Base-by-base conservation (phyloP, 2,888 invertebrate genomes). In the Cephus pulcher region DNA sequence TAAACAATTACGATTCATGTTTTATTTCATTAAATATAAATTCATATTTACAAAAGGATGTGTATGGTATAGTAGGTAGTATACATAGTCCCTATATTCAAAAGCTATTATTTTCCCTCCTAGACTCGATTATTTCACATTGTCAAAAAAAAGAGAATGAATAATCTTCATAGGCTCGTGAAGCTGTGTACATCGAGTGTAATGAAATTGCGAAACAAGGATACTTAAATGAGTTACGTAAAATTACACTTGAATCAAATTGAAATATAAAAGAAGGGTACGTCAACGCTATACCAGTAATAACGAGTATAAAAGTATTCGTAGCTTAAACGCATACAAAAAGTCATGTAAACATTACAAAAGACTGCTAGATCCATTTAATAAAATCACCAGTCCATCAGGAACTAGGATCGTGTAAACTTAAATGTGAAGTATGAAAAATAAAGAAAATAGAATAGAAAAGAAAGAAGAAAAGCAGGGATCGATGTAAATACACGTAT, bases 1-100 rank as follows among this genome's bases (percentile, higher is more conserved):
- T 9, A 56, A 56, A 23, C 56, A 23, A 56, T 23, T 56, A 56
- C 56, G 56, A 56, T 87, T 87, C 86, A 87, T 86, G 85, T 73
- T 79, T 71, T 75, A 79, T 71, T 78, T 80, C 74, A 74, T 80
- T 79, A 84, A 84, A 82, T 82, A 83, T 85, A 82, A 82, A 83
- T 79, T 83, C 75, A 84, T 86, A 88, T 87, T 87, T 88, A 87
- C 87, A 87, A 82, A 83, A 23, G 23, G 56, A 56, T 56, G 56
- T 23, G 56, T 56, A 56, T 56, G 23, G 56, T 56, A 56, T 56
- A 15, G 56, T 23, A 56, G 15, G 9, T 56, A 56, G 56, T 56
- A 23, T 56, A 56, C 56, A 23, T 56, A 56, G 23, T 56, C 23
- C 23, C 56, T 56, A 56, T 23, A 56, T 23, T 56, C 56, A 56